Percentiles rank a stretch among this genome's conserved stretches.
These are phyloP conservation scores for Cotesia congregata DNA, from an alignment of 2,888 invertebrate genomes.

Conservation along the genomic window DNA sequence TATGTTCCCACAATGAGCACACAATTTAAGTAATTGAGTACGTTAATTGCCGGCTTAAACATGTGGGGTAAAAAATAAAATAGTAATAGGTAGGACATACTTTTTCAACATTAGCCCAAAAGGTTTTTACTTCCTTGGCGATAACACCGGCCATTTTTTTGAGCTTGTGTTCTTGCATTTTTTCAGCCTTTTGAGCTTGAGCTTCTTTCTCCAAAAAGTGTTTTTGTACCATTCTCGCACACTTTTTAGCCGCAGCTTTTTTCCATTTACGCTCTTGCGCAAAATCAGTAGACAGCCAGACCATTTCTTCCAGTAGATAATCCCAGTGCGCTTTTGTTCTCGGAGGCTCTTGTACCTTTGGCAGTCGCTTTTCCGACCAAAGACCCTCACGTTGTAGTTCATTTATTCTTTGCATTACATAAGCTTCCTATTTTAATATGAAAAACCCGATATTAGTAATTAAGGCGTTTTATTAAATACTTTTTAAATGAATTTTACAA, in stretches of 20 bases:
- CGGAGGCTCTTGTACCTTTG: slow-evolving; percentile 91
- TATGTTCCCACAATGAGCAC: slow-evolving; percentile 70
- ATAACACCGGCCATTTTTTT: slow-evolving; percentile 90
- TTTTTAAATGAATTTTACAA: not conserved
- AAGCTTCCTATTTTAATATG: slow-evolving; percentile 80
- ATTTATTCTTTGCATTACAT: slow-evolving; percentile 91
- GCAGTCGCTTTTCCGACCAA: slow-evolving; percentile 93
- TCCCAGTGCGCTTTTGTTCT: slow-evolving; percentile 98
- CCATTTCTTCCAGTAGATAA: slow-evolving; percentile 98
- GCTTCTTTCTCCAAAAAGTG: slow-evolving; percentile 92
- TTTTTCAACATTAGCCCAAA: slow-evolving; percentile 98
- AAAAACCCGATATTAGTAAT: not conserved
- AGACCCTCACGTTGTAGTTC: slow-evolving; percentile 94
- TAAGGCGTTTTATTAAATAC: not conserved
- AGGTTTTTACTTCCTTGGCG: slow-evolving; percentile 93
- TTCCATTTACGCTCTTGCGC: slow-evolving; percentile 98
- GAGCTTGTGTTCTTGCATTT: slow-evolving; percentile 89
- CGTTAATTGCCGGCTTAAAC: slow-evolving; percentile 68
- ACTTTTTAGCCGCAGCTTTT: slow-evolving; percentile 93
- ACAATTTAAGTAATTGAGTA: slow-evolving; percentile 59
- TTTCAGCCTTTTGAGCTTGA: slow-evolving; percentile 91
- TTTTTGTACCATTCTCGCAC: slow-evolving; percentile 91
- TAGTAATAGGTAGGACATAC: slow-evolving; percentile 64
- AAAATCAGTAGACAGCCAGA: slow-evolving; percentile 98
- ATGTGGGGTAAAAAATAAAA: slow-evolving; percentile 62